Base-by-base conservation (phyloP, 2,797 vertebrate species). In the Buphagus erythrorhynchus region DNA sequence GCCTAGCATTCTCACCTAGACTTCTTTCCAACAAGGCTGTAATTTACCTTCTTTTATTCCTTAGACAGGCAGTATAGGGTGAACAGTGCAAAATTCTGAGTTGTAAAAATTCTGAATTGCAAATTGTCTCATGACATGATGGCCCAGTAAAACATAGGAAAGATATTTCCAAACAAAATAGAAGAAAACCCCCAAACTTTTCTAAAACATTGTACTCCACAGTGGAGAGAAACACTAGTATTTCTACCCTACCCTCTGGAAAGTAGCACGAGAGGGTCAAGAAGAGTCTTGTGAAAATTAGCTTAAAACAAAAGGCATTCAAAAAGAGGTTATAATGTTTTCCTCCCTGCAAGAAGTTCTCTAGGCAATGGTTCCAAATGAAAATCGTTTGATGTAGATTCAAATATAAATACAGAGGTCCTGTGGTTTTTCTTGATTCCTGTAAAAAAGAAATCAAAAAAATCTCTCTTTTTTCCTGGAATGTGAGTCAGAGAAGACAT, bases 391-490 rank as follows among this genome's bases (percentile, higher is more conserved):
- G 96, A 97, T 97, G 90, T 82, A 94, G 90, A 96, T 73, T 96
- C 95, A 97, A 98, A 97, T 94, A 96, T 92, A 97, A 98, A 97
- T 96, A 97, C 55, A 97, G 92, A 97, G 89, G 68, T 86, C 81
- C 86, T 97, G 90, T 92, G 93, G 95, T 95, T 98, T 95, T 95
- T 92, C 91, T 95, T 93, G 94, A 97, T 96, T 97, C 92, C 77
- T 96, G 63, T 95, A 95, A 97, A 96, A 92, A 95, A 94, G 79
- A 81, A 81, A 95, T 83, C 2, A 74, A 95, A 85, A 85, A 87
- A 95, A 85, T 57, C 46, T 95, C 71, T 59, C 28, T 89, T 91
- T 95, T 97, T 98, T 97, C 95, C 95, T 97, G 91, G 95, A 97
- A 97, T 96, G 83, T 96, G 95, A 97, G 93, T 97, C 96, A 96